Evolutionary conservation across 2,113 vertebrate species (phyloP).

Genomic region (Penelope pileata): DNA sequence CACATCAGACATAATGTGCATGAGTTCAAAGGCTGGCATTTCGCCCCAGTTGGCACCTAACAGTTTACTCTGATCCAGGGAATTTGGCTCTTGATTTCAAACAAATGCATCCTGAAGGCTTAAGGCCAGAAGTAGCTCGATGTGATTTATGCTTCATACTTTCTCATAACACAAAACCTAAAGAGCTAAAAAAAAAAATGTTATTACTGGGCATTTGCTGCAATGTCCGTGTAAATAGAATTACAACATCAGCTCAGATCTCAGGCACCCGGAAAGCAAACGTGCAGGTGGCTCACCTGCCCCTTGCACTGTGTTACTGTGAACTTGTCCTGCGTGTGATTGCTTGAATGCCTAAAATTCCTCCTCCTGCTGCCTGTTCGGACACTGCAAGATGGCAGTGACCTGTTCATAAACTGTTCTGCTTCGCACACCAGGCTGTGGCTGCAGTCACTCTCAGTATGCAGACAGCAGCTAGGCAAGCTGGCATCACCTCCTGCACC

Average conservation of each 20-base stretch:
- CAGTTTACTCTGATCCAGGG: slow-evolving; percentile 73
- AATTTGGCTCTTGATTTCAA: slow-evolving; percentile 82
- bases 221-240: slow-evolving; percentile 45
- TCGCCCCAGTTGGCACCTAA: slow-evolving; percentile 76
- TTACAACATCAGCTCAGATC: not conserved
- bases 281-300: not conserved
- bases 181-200: slow-evolving; percentile 53
- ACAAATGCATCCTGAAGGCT: slow-evolving; percentile 83
- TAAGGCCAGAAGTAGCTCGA: slow-evolving; percentile 74
- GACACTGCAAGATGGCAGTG: not conserved
- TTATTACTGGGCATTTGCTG: slow-evolving; percentile 68
- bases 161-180: slow-evolving; percentile 80
- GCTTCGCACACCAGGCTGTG: not conserved
- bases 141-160: slow-evolving; percentile 79
- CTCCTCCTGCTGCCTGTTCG: not conserved
- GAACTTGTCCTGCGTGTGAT: not conserved
- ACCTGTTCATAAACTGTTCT: not conserved
- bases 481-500: not conserved
- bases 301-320: not conserved
- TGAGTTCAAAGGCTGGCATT: slow-evolving; percentile 77
- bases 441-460: not conserved
- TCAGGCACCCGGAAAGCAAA: not conserved
- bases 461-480: not conserved
- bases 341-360: slow-evolving; percentile 1
- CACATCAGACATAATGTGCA: slow-evolving; percentile 66